Base-by-base conservation (phyloP, 1,140 invertebrate species). In the Pseudomyrmex sp. region DNA sequence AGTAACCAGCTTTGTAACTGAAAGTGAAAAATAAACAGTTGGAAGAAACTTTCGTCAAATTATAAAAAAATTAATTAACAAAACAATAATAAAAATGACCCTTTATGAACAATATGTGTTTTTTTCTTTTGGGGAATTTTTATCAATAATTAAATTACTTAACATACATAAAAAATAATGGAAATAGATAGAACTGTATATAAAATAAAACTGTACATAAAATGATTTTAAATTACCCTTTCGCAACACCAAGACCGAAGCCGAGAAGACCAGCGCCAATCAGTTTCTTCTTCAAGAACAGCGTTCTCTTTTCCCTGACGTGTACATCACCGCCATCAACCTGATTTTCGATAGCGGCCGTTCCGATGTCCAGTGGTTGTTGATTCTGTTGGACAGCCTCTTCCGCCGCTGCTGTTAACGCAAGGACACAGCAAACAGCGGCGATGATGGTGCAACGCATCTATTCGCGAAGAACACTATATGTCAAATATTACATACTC, bases 271-370 rank as follows among this genome's bases (percentile, higher is more conserved):
- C 93, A 23, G 93, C 93, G 0, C 93, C 92, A 9, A 93, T 82
- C 2, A 93, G 65, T 68, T 93, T 92, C 54, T 94, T 94, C 75
- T 93, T 93, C 26, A 94, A 77, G 13, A 93, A 90, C 1, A 94
- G 23, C 12, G 93, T 94, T 46, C 93, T 83, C 23, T 94, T 94
- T 74, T 87, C 89, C 88, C 50, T 74, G 83, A 61, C 85, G 87
- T 58, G 68, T 10, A n/a, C 26, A 4, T 72, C 50, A 4, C 44
- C 56, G 0, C 46, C 80, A 44, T 77, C 80, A 9, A 83, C 76
- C 13, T 88, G 82, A n/a, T 69, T 7, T 35, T 77, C 59, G 2
- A 61, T 20, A 18, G 23, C 54, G 13, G 35, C 13, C 23, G 23
- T 82, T 86, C 86, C 23, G 12, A 83, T 4, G 20, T 26, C 54